Evolutionary conservation across 2,888 invertebrate genomes (phyloP).

Genomic region (Dione juno): DNA sequence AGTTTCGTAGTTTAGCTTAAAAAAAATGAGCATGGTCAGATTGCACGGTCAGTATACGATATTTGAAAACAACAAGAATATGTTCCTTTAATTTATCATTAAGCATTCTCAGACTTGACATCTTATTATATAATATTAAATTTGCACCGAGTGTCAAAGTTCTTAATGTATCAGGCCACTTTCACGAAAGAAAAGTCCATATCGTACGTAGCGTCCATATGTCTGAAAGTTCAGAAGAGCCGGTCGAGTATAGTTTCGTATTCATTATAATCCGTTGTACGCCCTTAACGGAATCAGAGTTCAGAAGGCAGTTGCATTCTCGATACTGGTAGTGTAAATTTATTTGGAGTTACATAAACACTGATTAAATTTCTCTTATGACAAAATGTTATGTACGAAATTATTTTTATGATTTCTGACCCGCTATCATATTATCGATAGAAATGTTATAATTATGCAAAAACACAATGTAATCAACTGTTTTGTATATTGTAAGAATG

Average conservation of each 20-base stretch:
- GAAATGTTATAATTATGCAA: too few species aligned
- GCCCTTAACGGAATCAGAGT: constrained; percentile 17
- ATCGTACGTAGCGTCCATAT: background rate
- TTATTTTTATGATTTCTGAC: background rate
- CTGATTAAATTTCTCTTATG: background rate
- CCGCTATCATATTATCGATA: too few species aligned
- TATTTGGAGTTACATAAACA: background rate
- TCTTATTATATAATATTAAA: background rate
- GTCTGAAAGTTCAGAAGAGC: constrained; percentile 1
- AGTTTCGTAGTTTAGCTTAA: too few species aligned
- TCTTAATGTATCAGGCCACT: background rate
- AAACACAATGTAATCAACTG: too few species aligned
- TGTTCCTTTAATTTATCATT: too few species aligned
- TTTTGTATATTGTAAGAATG: too few species aligned
- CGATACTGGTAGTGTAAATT: constrained; percentile 10
- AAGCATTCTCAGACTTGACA: too few species aligned
- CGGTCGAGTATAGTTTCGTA: constrained; percentile 12
- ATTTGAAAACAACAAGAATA: too few species aligned
- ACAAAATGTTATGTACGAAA: background rate
- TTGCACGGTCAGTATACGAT: too few species aligned
- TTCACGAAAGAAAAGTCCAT: background rate
- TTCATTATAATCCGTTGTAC: background rate
- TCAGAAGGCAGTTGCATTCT: constrained; percentile 16
- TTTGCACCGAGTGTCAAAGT: background rate
- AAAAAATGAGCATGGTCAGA: too few species aligned